Evolutionary conservation across 2,113 vertebrate species (phyloP), one percentile per base, ranked within the genome.

Genomic region (Hypanus sabinus): DNA sequence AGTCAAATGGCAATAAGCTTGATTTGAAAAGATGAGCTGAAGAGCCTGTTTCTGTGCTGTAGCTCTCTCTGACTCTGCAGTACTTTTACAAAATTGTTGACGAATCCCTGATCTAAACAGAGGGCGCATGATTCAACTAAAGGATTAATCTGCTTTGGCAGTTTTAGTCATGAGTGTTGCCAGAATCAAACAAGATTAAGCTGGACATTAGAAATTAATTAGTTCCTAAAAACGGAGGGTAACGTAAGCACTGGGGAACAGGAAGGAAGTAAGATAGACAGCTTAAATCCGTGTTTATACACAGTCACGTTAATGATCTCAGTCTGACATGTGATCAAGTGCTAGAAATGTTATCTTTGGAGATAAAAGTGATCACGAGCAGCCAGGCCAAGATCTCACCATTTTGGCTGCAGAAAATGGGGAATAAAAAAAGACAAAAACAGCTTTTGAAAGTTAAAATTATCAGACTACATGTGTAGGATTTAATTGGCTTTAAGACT

Each of bases 181-280:
- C 55, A 83, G 46, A 83, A 83, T 57, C 55, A 83, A 83, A 83
- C 80, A 57, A 83, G 80, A 57, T 9, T 57, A 85, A 33, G 38
- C 55, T 14, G 70, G 68, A 92, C 65, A 90, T 90, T 90, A 90
- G 27, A 65, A 90, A 90, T 60, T 65, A 90, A 90, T 90, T n/a
- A 30, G 85, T 57, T 62, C 62, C 55, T 62, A 90, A 62, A n/a
- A 57, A 30, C 20, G 30, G 85, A 90, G 76, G 85, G 30, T 27
- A 62, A 90, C 4, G 85, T 90, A 90, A 90, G 85, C 55, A 90
- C 24, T 57, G 46, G 24, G 30, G 62, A 60, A 46, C 55, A 57
- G 62, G 62, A 90, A 90, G 85, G 55, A 90, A 90, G 22, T 22
- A 55, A 12, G 55, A 57, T 90, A 90, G 55, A 90, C 85, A 22